Evolutionary conservation across 2,888 invertebrate species (phyloP), one percentile per base, ranked within the genome.

Genomic region (Podotricha telesiphe): DNA sequence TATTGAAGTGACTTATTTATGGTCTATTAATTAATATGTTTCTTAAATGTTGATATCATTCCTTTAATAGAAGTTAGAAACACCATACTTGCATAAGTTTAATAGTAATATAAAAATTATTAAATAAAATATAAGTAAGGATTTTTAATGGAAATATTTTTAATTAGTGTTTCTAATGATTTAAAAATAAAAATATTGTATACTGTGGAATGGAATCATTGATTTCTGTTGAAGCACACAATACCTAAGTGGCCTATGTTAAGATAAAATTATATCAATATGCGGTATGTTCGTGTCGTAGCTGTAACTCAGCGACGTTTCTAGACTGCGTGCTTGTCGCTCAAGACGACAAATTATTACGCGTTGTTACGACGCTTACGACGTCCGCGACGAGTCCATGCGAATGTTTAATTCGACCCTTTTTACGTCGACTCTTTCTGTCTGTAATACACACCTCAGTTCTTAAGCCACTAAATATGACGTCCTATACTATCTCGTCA

Each of bases 1-100:
- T 51, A 59, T 65, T 69, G 45, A 67, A 67, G 51, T 61, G 66
- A 67, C 50, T 10, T 67, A 61, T 67, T 67, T 59, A 59, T 48
- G 13, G 50, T 58, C 19, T 15, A 59, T 67, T 50, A 50, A 62
- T 62, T 48, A 62, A 50, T 19, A 15, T 5, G 22, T 55, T 55
- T 55, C 34, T 55, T 37, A 17, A 6, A 53, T 37, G 34, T 55
- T 34, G 34, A 55, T 17, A 11, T 37, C 11, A 55, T 37, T 34
- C 1, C 55, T 17, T 17, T 37, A n/a, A 37, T 37, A 17, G 10
- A 5, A 1, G 10, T 53, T 53, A 8, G 11, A 17, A 55, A 55
- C 17, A 34, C 42, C 1, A 1, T 13, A 42, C 1, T 13, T 11
- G 42, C 1, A 1, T 13, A 42, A 28, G 6, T 6, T 28, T 2